Percentiles rank a stretch among this genome's conserved stretches.
These are phyloP conservation scores for Spongilla lacustris DNA, from an alignment of 37 sponge, comb jelly and placozoan genomes.

Conservation along the genomic window DNA sequence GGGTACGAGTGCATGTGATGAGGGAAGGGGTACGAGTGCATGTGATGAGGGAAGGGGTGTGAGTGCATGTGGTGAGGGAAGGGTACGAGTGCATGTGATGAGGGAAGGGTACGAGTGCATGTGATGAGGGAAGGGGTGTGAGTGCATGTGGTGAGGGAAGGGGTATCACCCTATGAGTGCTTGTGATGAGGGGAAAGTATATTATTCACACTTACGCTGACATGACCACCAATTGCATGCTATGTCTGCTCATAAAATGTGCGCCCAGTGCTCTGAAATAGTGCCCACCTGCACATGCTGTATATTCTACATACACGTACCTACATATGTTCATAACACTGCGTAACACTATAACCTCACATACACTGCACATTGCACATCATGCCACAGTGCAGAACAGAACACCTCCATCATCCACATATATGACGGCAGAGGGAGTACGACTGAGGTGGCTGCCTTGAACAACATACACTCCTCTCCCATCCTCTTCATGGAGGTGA, in stretches of 20 bases:
- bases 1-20: too few relatives aligned
- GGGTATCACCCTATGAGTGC: too few relatives aligned
- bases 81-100: too few relatives aligned
- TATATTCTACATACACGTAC: too few relatives aligned
- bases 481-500: constrained; percentile 72
- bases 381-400: constrained; percentile 51
- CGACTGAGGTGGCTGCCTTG: constrained; percentile 44
- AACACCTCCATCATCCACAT: constrained; percentile 61
- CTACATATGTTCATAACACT: too few relatives aligned
- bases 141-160: too few relatives aligned
- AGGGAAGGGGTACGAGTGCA: too few relatives aligned
- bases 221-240: background rate
- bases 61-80: constrained; percentile 19
- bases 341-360: too few relatives aligned
- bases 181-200: background rate
- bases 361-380: background rate
- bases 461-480: constrained; percentile 58
- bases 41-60: constrained; percentile 29
- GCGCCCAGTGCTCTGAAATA: background rate
- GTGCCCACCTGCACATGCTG: too few relatives aligned
- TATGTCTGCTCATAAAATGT: background rate
- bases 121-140: background rate
- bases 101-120: too few relatives aligned
- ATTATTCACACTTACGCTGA: background rate
- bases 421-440: constrained; percentile 74